These are phyloP conservation scores for Hymenopus coronatus DNA, from an alignment of 2,888 invertebrate species.

Conservation along the genomic window DNA sequence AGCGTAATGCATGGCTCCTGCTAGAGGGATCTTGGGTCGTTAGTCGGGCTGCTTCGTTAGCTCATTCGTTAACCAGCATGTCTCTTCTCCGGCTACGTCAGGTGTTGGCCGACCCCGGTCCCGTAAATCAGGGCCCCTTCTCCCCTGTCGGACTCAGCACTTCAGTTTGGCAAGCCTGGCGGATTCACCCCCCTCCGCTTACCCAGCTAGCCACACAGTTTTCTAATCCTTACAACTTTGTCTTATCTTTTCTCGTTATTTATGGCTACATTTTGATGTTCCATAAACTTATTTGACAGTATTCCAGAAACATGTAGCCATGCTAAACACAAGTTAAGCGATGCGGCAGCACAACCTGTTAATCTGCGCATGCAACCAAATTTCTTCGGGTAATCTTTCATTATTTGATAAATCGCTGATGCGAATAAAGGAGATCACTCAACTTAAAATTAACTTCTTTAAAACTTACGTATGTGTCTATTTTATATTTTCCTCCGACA, in stretches of 20 bases:
- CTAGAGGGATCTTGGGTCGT: constrained; percentile 15
- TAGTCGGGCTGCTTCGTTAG: constrained; percentile 18
- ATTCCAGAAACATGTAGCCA: too few species aligned
- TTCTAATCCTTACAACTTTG: not conserved
- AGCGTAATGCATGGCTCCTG: constrained; percentile 15
- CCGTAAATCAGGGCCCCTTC: constrained; percentile 28
- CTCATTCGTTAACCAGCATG: constrained; percentile 29
- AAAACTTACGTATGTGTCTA: too few species aligned
- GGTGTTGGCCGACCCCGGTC: constrained; percentile 23
- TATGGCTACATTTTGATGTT: not conserved
- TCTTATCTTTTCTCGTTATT: not conserved
- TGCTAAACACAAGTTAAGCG: too few species aligned
- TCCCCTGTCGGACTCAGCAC: constrained; percentile 21
- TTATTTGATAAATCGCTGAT: too few species aligned
- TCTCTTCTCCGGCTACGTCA: constrained; percentile 23
- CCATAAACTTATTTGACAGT: not conserved
- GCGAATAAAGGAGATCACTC: too few species aligned
- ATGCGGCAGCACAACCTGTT: too few species aligned
- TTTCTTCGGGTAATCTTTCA: too few species aligned
- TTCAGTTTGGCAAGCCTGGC: constrained; percentile 20
- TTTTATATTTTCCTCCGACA: too few species aligned
- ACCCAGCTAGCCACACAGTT: not conserved
- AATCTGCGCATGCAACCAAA: too few species aligned
- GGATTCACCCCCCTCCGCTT: not conserved
- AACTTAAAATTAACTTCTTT: too few species aligned